Base-by-base conservation (phyloP, 2,797 vertebrate species). In the Macropodus opercularis region DNA sequence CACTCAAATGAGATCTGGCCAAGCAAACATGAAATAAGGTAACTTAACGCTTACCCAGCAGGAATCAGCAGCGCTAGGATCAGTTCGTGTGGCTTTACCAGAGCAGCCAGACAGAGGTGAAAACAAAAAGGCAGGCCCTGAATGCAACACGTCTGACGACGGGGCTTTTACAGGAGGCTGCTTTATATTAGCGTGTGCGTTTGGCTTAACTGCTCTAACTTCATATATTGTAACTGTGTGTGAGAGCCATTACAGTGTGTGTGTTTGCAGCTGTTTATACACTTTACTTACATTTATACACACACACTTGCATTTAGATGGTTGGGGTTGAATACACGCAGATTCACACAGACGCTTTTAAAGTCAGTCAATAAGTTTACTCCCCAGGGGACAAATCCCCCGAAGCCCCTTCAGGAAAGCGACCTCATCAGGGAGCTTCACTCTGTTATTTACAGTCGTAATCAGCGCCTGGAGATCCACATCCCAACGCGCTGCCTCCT, bases 181-280 rank as follows among this genome's bases (percentile, higher is more conserved):
- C 47, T 70, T 69, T 54, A 50, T 44, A 51, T 51, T 58, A 68
- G 34, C 7, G 15, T 50, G 34, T 66, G 74, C 72, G 56, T 79
- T 63, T 62, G 52, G 38, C 42, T 54, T 72, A 83, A 80, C 76
- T 47, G 39, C 31, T n/a, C 13, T 50, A 34, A 58, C 75, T 43
- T 22, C 60, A n/a, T n/a, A n/a, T n/a, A n/a, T n/a, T n/a, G 35
- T 69, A 23, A 35, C 11, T 26, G 23, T 12, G 36, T 17, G 23
- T 24, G 27, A 19, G 9, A 58, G 31, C 23, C 6, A 27, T 53
- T 67, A 32, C 26, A 7, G 21, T 12, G n/a, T 12, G 32, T 41
- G n/a, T 14, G 27, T 24, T 51, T 49, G 41, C 34, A 54, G 42
- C 51, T 12, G 44, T 53, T 43, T 27, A 19, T 22, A 34, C 23